A percentile compares a stretch with the other conserved stretches of the same genome.
Evolutionary conservation across 1,140 invertebrate species (phyloP).

Genomic region (Drosophila sucinea): DNA sequence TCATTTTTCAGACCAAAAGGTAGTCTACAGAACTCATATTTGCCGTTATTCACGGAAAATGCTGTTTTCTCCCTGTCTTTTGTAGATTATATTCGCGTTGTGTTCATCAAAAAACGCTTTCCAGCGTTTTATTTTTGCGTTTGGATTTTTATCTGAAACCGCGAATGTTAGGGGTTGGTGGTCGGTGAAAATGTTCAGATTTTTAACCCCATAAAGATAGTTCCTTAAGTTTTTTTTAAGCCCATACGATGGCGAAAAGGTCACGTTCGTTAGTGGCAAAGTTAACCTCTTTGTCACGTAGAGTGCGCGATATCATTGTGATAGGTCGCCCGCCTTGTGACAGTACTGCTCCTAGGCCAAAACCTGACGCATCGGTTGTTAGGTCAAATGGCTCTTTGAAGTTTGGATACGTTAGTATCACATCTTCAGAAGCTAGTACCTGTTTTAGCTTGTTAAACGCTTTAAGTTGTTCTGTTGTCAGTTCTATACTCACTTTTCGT

Average conservation of each 20-base stretch:
- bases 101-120: background rate
- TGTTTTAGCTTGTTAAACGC: constrained; percentile 37
- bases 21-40: no score
- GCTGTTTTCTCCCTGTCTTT: constrained; percentile 25
- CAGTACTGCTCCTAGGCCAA: constrained; percentile 15
- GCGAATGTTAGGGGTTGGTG: constrained; percentile 11
- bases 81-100: background rate
- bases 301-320: no score
- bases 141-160: constrained; percentile 14
- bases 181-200: constrained; percentile 29
- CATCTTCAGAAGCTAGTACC: constrained; percentile 37
- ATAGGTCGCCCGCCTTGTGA: no score
- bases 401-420: constrained; percentile 55
- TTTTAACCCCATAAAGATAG: constrained; percentile 25
- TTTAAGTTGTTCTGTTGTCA: no score
- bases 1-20: no score
- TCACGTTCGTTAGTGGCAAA: constrained; percentile 24
- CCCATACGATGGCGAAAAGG: constrained; percentile 11
- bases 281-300: constrained; percentile 1
- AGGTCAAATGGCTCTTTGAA: constrained; percentile 71
- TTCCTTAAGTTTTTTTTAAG: constrained; percentile 32
- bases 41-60: no score
- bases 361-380: constrained; percentile 57
- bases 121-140: constrained; percentile 14
- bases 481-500: no score